Evolutionary conservation across 2,113 vertebrate genomes (phyloP).

Genomic region (Chloebia gouldiae): DNA sequence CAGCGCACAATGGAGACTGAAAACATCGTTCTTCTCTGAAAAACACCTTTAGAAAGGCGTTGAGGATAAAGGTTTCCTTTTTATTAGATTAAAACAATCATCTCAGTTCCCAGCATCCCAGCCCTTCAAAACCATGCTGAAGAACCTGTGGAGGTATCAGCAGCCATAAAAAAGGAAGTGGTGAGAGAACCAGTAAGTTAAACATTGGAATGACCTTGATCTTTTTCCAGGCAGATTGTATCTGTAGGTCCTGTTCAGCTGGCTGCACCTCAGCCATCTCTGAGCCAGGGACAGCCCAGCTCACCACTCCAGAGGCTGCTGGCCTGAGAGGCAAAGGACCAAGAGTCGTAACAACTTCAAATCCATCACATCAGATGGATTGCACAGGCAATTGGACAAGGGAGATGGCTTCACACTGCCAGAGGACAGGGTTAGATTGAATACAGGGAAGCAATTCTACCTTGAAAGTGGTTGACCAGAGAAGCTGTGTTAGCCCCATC

Average conservation of each 20-base stretch:
- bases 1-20: background rate
- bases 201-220: background rate
- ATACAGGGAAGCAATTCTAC: background rate
- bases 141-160: background rate
- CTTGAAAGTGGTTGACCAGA: background rate
- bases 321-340: background rate
- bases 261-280: background rate
- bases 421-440: background rate
- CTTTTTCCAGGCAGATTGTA: background rate
- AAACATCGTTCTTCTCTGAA: fast-evolving
- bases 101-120: background rate
- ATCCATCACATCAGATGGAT: background rate
- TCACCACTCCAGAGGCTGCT: background rate
- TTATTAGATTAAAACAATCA: background rate
- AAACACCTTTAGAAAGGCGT: background rate
- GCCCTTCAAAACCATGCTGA: background rate
- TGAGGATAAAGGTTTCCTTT: background rate
- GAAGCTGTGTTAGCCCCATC: background rate
- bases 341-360: background rate
- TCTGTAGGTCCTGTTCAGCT: background rate
- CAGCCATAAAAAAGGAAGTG: background rate
- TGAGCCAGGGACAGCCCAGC: background rate
- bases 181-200: background rate
- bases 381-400: background rate
- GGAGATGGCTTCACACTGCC: background rate